Base-by-base conservation (phyloP, 2,888 invertebrate genomes). In the Bellardia bayeri region DNA sequence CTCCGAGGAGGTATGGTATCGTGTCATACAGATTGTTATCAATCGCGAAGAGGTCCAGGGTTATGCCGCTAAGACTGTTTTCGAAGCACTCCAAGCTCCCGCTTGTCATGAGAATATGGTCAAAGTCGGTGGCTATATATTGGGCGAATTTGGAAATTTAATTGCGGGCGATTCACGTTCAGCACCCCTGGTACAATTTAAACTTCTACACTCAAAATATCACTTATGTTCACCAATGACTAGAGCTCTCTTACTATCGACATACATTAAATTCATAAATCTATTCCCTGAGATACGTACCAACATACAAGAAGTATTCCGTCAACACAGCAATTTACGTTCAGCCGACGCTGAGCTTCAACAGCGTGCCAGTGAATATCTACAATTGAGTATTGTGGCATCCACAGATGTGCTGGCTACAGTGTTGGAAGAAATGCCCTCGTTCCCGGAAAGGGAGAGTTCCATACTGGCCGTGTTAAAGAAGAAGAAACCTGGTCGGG, bases 71-170 rank as follows among this genome's bases (percentile, higher is more conserved):
- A 99, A 99, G 95, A 99, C 99, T 79, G 99, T 99, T 37, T 99
- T 99, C 95, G 99, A 99, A 96, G 99, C 99, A 82, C 94, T 99
- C 78, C 99, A 99, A 95, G 99, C 99, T 49, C 99, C 99, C 30
- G 99, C 99, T 40, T 99, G 99, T 92, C 99, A 99, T 94, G 99
- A 99, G 94, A 99, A 99, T 94, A 99, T 99, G 99, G 99, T 99
- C 1, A 99, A 99, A 96, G 99, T 99, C 80, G 99, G 99, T 87
- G 99, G 99, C 78, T 99, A 99, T 92, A 99, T 99, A 91, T 95
- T 99, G 87, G 99, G 99, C 88, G 99, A 99, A 94, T 99, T 99
- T 94, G 99, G 99, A 78, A 99, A 99, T 94, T 95, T 99, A 87
- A 99, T 99, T 93, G 99, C 99, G 90, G 99, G 99, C 16, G 99